Conservation (phyloP, 2,797 vertebrate genomes). For the Enteromius argenteus region DNA sequence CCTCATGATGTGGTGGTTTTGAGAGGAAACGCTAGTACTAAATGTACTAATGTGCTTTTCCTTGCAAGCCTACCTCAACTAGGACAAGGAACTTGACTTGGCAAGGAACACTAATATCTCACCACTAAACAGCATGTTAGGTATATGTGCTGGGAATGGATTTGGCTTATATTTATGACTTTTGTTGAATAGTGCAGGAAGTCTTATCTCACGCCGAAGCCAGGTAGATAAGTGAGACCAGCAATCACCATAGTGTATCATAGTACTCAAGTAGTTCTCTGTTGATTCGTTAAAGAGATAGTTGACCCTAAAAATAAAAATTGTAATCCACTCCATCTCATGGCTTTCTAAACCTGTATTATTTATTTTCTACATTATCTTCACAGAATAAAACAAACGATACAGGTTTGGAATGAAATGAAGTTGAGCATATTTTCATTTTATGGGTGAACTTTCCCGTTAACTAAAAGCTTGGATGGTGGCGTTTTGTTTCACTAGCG, state of each 20-base stretch:
- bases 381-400: neutral
- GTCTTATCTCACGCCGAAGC: constrained; percentile 56
- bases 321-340: neutral
- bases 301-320: neutral
- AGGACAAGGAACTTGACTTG: constrained; percentile 40
- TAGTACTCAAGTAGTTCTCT: constrained; percentile 26
- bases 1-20: constrained; percentile 27
- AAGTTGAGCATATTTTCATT: neutral
- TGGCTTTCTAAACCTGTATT: neutral
- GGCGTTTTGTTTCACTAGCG: neutral
- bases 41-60: constrained; percentile 19
- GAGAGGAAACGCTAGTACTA: constrained; percentile 8
- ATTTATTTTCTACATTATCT: neutral
- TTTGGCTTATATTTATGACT: constrained; percentile 26
- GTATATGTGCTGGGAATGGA: constrained; percentile 16
- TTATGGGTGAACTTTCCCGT: neutral
- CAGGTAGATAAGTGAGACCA: constrained; percentile 1
- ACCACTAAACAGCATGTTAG: constrained; percentile 28
- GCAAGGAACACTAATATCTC: constrained; percentile 11
- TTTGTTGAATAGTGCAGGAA: constrained; percentile 22
- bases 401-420: neutral
- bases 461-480: constrained; percentile 20
- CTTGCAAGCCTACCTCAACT: constrained; percentile 38
- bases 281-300: constrained; percentile 22
- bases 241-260: constrained; percentile 12